A percentile compares a stretch with the other conserved stretches of the same genome.
Evolutionary conservation across 2,888 invertebrate species (phyloP).

Genomic region (Caenorhabditis sinica): DNA sequence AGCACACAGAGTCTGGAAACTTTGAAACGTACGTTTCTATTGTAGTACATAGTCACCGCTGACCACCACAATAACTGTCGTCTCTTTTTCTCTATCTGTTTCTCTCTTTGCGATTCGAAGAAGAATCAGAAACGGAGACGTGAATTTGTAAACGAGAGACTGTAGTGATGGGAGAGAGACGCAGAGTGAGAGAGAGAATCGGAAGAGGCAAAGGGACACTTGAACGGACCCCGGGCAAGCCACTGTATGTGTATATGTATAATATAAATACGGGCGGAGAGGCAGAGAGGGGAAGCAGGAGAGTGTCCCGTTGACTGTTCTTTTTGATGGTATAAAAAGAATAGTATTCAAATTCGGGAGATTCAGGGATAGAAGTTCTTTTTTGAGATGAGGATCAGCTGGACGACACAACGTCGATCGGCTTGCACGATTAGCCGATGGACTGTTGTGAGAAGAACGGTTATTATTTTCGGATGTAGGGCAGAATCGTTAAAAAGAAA

Average conservation of each 20-base stretch:
- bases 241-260: constrained; percentile 66
- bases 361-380: constrained; percentile 44
- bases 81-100: constrained; percentile 14
- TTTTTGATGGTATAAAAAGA: constrained; percentile 24
- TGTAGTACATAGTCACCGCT: constrained; percentile 57
- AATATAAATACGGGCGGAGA: constrained; percentile 60
- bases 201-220: constrained; percentile 39
- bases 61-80: constrained; percentile 63
- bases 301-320: constrained; percentile 61
- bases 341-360: constrained; percentile 18
- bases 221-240: constrained; percentile 63
- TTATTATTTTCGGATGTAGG: constrained; percentile 64
- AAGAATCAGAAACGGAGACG: constrained; percentile 52
- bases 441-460: constrained; percentile 30
- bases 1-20: constrained; percentile 27
- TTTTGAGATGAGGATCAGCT: constrained; percentile 65
- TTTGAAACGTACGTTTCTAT: constrained; percentile 55
- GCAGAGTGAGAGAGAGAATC: constrained; percentile 19
- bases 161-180: constrained; percentile 46
- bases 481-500: constrained; percentile 53
- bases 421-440: constrained; percentile 62
- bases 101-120: constrained; percentile 44
- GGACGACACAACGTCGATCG: constrained; percentile 50
- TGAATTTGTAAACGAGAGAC: constrained; percentile 1
- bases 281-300: constrained; percentile 1